Base-by-base conservation (phyloP, 2,888 invertebrate genomes). In the Onthophagus sagittarius region DNA sequence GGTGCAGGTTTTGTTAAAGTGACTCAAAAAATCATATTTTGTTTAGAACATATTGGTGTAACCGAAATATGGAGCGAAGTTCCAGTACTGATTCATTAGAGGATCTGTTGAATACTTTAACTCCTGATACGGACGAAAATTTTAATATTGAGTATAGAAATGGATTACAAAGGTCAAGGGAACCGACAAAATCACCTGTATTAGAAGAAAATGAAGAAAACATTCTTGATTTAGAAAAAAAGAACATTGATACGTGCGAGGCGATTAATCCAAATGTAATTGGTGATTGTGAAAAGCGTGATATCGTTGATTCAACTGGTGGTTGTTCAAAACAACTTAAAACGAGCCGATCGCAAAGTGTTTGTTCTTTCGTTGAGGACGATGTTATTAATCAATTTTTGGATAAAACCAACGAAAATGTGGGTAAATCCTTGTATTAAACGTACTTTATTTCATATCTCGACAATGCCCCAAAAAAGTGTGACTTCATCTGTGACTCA, bases 361-460 rank as follows among this genome's bases (percentile, higher is more conserved):
- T 74, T 63, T 72, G 70, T 15, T 75, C 73, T 5, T 67, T 72
- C 39, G 62, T 76, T 63, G 80, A 81, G n/a, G 78, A 79, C 67
- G 78, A 81, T 74, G 80, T 83, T 70, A 83, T 84, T 74, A 79
- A 80, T 73, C 79, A 79, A 74, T 82, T 82, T 76, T 81, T 84
- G 78, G 77, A 81, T 75, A 77, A 78, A 75, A 82, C 82, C 62
- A 82, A 77, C 71, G 81, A 82, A 73, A 81, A 84, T 80, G 84
- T 84, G 80, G 70, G 81, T 77, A 74, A 53, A 53, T 23, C 23
- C 23, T 23, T 23, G 23, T 23, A 23, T 23, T 23, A 23, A 23
- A 23, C 3, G 23, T 23, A 23, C 3, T 23, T 23, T 23, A 23
- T 23, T 23, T 23, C 23, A 3, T 23, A 23, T 23, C 23, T 23